phyloP scores from a whole-genome alignment of 2,113 vertebrate genomes.

The Hippocampus zosterae region DNA sequence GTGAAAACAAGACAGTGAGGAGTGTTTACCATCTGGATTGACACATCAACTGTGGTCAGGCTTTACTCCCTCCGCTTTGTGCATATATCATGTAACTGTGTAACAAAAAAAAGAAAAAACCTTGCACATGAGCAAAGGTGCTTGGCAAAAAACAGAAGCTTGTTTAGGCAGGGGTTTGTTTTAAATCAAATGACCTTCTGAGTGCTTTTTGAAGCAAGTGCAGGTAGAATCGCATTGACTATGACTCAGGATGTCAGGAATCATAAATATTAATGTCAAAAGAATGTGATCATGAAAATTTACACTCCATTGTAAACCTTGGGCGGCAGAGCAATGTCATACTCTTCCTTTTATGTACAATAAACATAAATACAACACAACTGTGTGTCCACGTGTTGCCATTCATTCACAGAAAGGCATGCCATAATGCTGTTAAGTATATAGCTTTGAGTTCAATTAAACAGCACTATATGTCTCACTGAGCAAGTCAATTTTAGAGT shows the following conservation, averaged over 20 bases:
- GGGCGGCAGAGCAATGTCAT: too few relatives aligned
- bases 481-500: too few relatives aligned
- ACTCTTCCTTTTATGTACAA: too few relatives aligned
- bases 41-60: conserved; percentile 33
- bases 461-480: too few relatives aligned
- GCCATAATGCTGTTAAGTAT: too few relatives aligned
- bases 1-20: conserved; percentile 44
- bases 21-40: conserved; percentile 53
- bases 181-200: conserved; percentile 42
- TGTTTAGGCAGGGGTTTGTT: neutral
- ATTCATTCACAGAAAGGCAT: too few relatives aligned
- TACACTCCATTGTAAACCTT: conserved; percentile 26
- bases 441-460: too few relatives aligned
- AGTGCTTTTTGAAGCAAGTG: conserved; percentile 34
- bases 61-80: conserved; percentile 39
- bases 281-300: conserved; percentile 30
- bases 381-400: too few relatives aligned
- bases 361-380: too few relatives aligned
- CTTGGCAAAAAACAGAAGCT: neutral
- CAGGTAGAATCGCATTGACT: conserved; percentile 19
- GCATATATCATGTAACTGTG: conserved; percentile 26
- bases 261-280: conserved; percentile 46
- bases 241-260: conserved; percentile 40
- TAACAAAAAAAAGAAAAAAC: conserved; percentile 9
- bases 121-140: neutral